Evolutionary conservation across 2,888 invertebrate genomes (phyloP), one percentile per base, ranked within the genome.

Genomic region (Andrena chrysosceles): DNA sequence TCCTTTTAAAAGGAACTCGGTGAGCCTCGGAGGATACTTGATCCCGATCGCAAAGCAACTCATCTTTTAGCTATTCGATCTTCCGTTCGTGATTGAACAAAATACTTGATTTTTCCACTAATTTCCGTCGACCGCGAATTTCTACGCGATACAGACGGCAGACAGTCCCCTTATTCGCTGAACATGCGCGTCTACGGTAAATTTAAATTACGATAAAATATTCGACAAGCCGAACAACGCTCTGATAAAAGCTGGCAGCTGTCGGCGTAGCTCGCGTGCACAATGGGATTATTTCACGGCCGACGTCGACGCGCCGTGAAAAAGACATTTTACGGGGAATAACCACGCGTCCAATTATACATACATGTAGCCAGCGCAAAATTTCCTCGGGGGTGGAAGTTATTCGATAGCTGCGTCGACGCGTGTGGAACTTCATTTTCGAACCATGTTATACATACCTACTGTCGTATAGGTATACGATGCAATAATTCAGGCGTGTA

Each of bases 201-300:
- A 82, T 70, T 60, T 49, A 29, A 74, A 64, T 79, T 74, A n/a
- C 56, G 62, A 78, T 74, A 74, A 79, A 74, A 70, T 62, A 74
- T 74, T 68, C 64, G 31, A 74, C 42, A 8, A 35, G 20, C 10
- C 60, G 35, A 54, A 60, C 16, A 31, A 10, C 59, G 52, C 20
- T n/a, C 42, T 10, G 81, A 79, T 79, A 69, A 82, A 79, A 67
- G 23, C 54, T 31, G 35, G 60, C 77, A 72, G 71, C 66, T 70
- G 81, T 74, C 78, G 54, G 42, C 26, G 8, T 23, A 31, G 23
- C 29, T 23, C n/a, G 52, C 48, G 56, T 56, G 56, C 29, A 67
- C 64, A 78, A 62, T 62, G 20, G 66, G 54, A 75, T 73, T 69
- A 66, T 68, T 54, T 33, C 35, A 73, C 66, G 29, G 64, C 35